Base-by-base conservation (phyloP, 2,888 invertebrate genomes). In the Nyleta sp. region DNA sequence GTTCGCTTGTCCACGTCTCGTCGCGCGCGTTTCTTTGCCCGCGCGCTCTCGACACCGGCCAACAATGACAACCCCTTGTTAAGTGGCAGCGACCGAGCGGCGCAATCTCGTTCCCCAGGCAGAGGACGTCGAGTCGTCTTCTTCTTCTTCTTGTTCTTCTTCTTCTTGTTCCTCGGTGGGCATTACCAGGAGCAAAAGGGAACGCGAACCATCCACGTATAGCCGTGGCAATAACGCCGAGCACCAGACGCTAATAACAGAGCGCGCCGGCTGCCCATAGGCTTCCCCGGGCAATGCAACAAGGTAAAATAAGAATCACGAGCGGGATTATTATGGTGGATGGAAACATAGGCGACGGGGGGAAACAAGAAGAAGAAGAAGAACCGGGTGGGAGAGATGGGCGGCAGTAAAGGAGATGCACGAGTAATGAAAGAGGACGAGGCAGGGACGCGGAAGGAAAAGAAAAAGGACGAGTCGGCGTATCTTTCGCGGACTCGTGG, bases 161-260 rank as follows among this genome's bases (percentile, higher is more conserved):
- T 28, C 28, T 28, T 28, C 28, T 68, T 60, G 48, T 71, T 67
- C 17, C 13, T 59, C 50, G 55, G 48, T 48, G 44, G 64, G 72
- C 78, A 68, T 64, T 70, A 74, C 65, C 72, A 64, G 83, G 84
- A 83, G 82, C 83, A 82, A 81, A 76, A 75, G 75, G 79, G 77
- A 65, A 81, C 81, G 77, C 72, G 83, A 82, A 83, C 82, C 85
- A 83, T 81, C 81, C 84, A 84, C 84, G 87, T 87, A 89, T 86
- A 86, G 84, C 86, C 86, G 80, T 84, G 83, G 90, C 89, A 90
- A 90, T 91, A 90, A 91, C 90, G 90, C 82, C 86, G 87, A 90
- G 90, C 89, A 89, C 88, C 89, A 89, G 90, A 91, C 90, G 90
- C 90, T 91, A 91, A 91, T 91, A 91, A 91, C 90, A 91, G 90